Conservation (phyloP, 2,888 invertebrate genomes). For the Cosmopolites sordidus region DNA sequence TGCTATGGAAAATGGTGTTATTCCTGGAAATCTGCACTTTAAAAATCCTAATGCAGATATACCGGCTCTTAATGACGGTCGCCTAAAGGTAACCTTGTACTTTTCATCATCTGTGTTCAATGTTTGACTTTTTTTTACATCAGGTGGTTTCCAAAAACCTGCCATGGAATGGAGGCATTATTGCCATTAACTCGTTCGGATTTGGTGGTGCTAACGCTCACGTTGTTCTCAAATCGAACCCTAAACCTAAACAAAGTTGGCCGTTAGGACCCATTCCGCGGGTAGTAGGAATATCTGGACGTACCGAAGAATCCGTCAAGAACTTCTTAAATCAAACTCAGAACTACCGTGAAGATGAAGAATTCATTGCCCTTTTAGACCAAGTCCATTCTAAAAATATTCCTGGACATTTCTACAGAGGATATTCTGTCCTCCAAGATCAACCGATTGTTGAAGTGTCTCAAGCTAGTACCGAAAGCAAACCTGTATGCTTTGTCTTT, state of each 20-base stretch:
- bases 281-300: slow-evolving; percentile 74
- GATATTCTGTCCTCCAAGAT: slow-evolving; percentile 70
- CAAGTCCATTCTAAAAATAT: slow-evolving; percentile 68
- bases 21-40: slow-evolving; percentile 92
- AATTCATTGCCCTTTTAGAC: slow-evolving; percentile 72
- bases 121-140: not conserved
- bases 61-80: slow-evolving; percentile 83
- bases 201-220: slow-evolving; percentile 98
- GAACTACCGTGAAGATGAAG: slow-evolving; percentile 61
- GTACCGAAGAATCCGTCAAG: slow-evolving; percentile 76
- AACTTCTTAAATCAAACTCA: slow-evolving; percentile 61
- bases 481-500: slow-evolving; percentile 92
- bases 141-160: slow-evolving; percentile 74
- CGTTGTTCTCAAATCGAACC: slow-evolving; percentile 75
- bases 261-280: slow-evolving; percentile 59
- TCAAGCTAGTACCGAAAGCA: slow-evolving; percentile 54
- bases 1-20: slow-evolving; percentile 85
- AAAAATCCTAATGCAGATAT: slow-evolving; percentile 83
- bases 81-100: slow-evolving; percentile 56
- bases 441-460: slow-evolving; percentile 51
- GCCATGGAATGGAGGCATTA: slow-evolving; percentile 86
- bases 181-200: slow-evolving; percentile 94
- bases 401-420: slow-evolving; percentile 73
- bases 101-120: not conserved
- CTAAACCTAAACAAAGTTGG: slow-evolving; percentile 61